phyloP scores from a whole-genome alignment of 2,888 invertebrate species.

The Helleia helle region DNA sequence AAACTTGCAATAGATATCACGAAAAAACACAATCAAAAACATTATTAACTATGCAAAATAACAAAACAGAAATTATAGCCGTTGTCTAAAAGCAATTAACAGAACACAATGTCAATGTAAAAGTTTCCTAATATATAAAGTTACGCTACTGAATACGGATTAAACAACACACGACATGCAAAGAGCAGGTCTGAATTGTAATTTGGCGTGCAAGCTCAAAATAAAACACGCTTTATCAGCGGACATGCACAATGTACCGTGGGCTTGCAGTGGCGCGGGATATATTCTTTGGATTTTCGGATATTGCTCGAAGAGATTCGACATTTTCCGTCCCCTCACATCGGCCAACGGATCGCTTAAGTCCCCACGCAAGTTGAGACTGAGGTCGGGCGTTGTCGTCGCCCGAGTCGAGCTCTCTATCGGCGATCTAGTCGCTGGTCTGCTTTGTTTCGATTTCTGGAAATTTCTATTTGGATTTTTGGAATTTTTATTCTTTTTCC shows the following conservation, averaged over 20 bases:
- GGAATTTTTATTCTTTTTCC: constrained; percentile 73
- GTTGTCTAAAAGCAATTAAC: constrained; percentile 29
- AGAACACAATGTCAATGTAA: constrained; percentile 31
- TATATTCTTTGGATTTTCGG: constrained; percentile 85
- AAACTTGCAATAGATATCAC: background rate
- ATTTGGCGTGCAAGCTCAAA: constrained; percentile 53
- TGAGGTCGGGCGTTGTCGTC: constrained; percentile 47
- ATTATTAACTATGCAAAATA: constrained; percentile 12
- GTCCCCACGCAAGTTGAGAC: constrained; percentile 54
- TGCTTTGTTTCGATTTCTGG: constrained; percentile 67
- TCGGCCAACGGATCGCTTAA: constrained; percentile 54
- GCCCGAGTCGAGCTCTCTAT: constrained; percentile 62
- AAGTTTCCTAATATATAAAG: constrained; percentile 32
- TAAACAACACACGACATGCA: constrained; percentile 56
- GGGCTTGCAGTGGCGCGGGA: constrained; percentile 75
- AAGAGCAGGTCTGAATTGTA: constrained; percentile 44
- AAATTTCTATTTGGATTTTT: constrained; percentile 71
- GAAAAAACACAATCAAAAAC: constrained; percentile 2
- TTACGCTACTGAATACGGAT: constrained; percentile 39
- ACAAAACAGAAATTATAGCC: constrained; percentile 25
- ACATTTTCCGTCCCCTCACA: constrained; percentile 74
- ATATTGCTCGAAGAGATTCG: constrained; percentile 81
- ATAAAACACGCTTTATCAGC: constrained; percentile 40
- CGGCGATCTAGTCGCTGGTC: constrained; percentile 69
- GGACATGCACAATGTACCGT: constrained; percentile 59